Evolutionary conservation across 2,888 invertebrate genomes (phyloP).

Genomic region (Stegophylla sp.): DNA sequence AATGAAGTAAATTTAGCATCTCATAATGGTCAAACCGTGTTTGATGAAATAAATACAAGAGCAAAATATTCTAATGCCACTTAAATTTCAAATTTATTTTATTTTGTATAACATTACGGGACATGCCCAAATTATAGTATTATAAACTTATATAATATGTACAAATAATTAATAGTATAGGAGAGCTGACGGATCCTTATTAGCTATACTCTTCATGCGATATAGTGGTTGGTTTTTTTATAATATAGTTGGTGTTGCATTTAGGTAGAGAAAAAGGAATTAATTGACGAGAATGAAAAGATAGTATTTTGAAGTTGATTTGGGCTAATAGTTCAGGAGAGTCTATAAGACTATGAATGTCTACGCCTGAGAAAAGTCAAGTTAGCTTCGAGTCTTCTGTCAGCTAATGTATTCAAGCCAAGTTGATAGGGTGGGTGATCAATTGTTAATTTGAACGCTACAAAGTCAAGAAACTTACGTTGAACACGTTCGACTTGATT

Average conservation of each 20-base stretch:
- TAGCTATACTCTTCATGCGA: neutral
- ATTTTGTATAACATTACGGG: too few relatives aligned
- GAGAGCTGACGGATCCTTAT: neutral
- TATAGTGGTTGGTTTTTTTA: neutral
- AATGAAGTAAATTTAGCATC: conserved; percentile 6
- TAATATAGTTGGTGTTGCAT: neutral
- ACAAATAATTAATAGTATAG: too few relatives aligned
- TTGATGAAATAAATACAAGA: neutral
- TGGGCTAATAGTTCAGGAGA: neutral
- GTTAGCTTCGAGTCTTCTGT: neutral
- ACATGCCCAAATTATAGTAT: too few relatives aligned
- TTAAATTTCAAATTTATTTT: neutral
- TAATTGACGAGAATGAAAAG: neutral
- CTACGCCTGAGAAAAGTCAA: neutral
- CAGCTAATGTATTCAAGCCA: neutral
- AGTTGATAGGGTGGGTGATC: neutral
- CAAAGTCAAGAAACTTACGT: neutral
- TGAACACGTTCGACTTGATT: neutral
- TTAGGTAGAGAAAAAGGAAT: neutral
- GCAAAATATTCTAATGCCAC: neutral
- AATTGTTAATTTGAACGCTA: neutral
- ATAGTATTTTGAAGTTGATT: neutral
- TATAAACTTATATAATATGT: too few relatives aligned
- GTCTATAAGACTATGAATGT: neutral
- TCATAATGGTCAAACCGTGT: neutral